phyloP scores from a whole-genome alignment of 1,140 invertebrate species.

The Kradibia gibbosae region DNA sequence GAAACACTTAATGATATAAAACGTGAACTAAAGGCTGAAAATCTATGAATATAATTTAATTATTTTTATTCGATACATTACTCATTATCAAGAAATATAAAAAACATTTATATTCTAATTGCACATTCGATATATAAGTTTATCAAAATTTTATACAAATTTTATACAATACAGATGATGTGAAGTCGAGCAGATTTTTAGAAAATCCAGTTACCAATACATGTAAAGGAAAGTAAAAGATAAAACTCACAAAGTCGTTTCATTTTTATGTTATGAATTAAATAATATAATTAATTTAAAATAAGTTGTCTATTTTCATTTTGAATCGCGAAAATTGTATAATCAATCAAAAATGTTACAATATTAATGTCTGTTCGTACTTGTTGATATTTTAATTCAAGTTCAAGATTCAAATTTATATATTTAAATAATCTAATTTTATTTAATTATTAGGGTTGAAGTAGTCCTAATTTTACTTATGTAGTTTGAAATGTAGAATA shows the following conservation, averaged over 20 bases:
- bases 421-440: neutral
- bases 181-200: constrained; percentile 49
- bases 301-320: constrained; percentile 12
- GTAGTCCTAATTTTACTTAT: neutral
- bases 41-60: constrained; percentile 56
- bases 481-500: constrained; percentile 32
- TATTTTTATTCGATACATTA: constrained; percentile 31
- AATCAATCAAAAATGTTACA: constrained; percentile 24
- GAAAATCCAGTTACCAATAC: constrained; percentile 47
- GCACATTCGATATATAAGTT: constrained; percentile 34
- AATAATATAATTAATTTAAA: constrained; percentile 1
- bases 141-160: constrained; percentile 50
- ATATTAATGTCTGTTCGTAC: constrained; percentile 1
- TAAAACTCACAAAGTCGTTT: constrained; percentile 42
- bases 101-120: constrained; percentile 38
- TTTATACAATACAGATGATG: constrained; percentile 38
- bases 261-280: constrained; percentile 38
- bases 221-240: no score
- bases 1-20: constrained; percentile 80
- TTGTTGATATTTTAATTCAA: constrained; percentile 41
- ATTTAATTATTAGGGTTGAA: constrained; percentile 5
- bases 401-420: constrained; percentile 16
- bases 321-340: neutral
- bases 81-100: constrained; percentile 26
- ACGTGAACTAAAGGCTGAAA: constrained; percentile 73